Evolutionary conservation across 2,888 invertebrate genomes (phyloP), one percentile per base, ranked within the genome.

Genomic region (Linnaemya tessellans): DNA sequence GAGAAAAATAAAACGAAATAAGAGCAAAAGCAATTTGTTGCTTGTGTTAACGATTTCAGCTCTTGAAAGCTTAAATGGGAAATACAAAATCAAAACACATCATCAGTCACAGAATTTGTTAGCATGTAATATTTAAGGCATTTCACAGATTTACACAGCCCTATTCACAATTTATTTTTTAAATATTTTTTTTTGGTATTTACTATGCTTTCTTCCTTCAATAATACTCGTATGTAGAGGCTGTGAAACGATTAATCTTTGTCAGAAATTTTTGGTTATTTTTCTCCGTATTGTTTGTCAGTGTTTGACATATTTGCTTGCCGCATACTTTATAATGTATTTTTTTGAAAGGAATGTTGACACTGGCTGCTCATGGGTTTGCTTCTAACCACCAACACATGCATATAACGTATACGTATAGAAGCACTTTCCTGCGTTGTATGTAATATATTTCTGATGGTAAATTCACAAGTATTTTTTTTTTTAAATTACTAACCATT

Each of bases 1-100:
- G n/a, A 65, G 46, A 68, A 22, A 38, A 22, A 62, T 30, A 30
- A 30, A 30, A 30, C 2, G 30, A 30, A 30, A 68, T 13, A 35
- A 51, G 67, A 80, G 65, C 71, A 58, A 80, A 80, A 84, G 71
- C 84, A 77, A 81, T 81, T 84, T 81, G 81, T 84, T 84, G 81
- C 78, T 78, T 30, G 43, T 56, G 43, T 56, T 84, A 80, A 64
- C 84, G 49, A 79, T 64, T 81, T 81, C 81, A 70, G 68, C 62
- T 70, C 62, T 75, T 75, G 70, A 62, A 68, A 65, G 58, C 35
- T 43, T 46, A 35, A 56, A 65, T 5, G n/a, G 18, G 25, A 20
- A 56, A 46, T 56, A 35, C 8, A 58, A 73, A 15, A 67, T 15
- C 13, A 9, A 41, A 41, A 80, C 51, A 71, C 41, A 81, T 74